Evolutionary conservation across 2,113 vertebrate genomes (phyloP), one percentile per base, ranked within the genome.

Genomic region (Odocoileus virginianus): DNA sequence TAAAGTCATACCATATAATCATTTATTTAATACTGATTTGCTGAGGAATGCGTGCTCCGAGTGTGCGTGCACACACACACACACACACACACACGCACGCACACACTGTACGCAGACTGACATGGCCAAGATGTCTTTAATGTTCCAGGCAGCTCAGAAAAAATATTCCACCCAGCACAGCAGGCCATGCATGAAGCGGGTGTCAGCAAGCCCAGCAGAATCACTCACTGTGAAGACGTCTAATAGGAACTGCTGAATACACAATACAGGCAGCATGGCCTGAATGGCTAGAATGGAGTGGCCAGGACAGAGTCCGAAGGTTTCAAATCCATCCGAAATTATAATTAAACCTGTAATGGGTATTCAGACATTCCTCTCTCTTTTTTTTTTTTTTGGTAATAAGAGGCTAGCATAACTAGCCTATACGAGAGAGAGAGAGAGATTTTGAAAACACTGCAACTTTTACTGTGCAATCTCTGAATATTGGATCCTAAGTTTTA

Each of bases 131-230:
- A 98, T 98, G 98, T 98, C 99, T 98, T 98, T 98, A 99, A 98
- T 97, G 98, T 97, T 98, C 90, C 97, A 98, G 98, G 98, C 97
- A 96, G 98, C 96, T 96, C 89, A 94, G 95, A 76, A 91, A 97
- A 98, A 97, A 97, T 81, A 94, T 95, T 97, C 58, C 79, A 87
- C 40, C 96, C 50, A 90, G 98, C 98, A 97, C 97, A 97, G 97
- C 96, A 99, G 99, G 98, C 98, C 98, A 98, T 97, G 99, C 98
- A 99, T 98, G 99, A 99, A 99, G 99, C 89, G 87, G 98, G 99
- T 98, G 98, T 99, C 99, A 98, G 98, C 97, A 98, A 98, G 96
- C 94, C 98, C 94, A 12, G 97, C 71, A 91, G 98, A 98, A 98
- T 92, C 97, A 94, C 95, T 98, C 95, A 95, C 98, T 98, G 98